phyloP scores from a whole-genome alignment of 2,113 vertebrate species.

The Phyllostomus hastatus region DNA sequence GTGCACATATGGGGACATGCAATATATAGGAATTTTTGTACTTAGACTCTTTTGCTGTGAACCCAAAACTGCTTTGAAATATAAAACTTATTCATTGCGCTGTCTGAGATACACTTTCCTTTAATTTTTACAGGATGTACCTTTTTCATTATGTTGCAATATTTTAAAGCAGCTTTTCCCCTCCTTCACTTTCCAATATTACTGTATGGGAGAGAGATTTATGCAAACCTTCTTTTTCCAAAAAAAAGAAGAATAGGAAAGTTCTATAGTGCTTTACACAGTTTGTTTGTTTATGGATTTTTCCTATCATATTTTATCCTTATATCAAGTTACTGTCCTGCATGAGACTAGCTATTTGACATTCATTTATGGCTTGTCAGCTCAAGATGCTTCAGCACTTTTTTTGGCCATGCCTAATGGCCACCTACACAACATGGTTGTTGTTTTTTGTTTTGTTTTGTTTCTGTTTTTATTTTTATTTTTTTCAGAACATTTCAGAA shows the following conservation, averaged over 20 bases:
- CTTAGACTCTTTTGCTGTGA: background rate
- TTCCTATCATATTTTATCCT: background rate
- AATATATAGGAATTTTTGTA: rapidly evolving
- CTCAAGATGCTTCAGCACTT: background rate
- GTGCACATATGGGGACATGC: rapidly evolving
- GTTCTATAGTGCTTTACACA: background rate
- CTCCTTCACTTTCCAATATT: background rate
- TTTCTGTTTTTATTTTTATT: background rate
- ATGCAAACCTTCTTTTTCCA: background rate
- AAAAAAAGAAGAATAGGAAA: background rate
- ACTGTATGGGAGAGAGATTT: background rate
- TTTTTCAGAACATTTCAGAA: background rate
- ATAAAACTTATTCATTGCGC: background rate
- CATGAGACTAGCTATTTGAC: background rate
- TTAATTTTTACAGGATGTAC: background rate
- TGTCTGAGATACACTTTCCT: background rate
- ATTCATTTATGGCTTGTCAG: background rate
- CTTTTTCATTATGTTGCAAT: background rate
- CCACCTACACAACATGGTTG: background rate
- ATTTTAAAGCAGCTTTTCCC: background rate
- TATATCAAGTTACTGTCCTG: background rate
- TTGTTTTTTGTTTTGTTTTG: background rate
- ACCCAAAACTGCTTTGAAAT: background rate
- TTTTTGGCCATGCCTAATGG: background rate
- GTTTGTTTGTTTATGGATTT: background rate